A percentile compares a stretch with the other conserved stretches of the same genome.
Conservation (phyloP, 2,797 vertebrate genomes). For the Enteromius thamalakanensis region DNA sequence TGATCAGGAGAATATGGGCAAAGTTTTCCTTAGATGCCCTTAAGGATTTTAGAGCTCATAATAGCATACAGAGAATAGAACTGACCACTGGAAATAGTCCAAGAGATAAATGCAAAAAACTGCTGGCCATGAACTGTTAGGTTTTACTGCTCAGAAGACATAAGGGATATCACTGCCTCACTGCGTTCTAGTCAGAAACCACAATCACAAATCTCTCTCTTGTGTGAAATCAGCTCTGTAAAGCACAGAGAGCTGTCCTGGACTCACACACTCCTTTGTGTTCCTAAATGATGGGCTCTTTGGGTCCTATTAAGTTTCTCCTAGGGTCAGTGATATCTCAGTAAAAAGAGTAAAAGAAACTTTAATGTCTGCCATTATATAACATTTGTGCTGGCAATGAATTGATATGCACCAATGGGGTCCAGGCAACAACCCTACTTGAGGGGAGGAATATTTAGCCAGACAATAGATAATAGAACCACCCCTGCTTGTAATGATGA, state of each 20-base stretch:
- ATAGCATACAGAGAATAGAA: background rate
- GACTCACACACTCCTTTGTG: conserved; percentile 21
- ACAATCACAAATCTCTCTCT: conserved; percentile 30
- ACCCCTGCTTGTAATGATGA: background rate
- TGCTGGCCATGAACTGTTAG: conserved; percentile 8
- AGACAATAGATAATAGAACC: conserved; percentile 10
- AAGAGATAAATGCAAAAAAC: conserved; percentile 20
- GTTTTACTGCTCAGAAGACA: conserved; percentile 18
- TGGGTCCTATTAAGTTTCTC: conserved; percentile 25
- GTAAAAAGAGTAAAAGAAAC: conserved; percentile 26
- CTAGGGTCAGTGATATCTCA: conserved; percentile 28
- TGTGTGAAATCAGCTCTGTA: conserved; percentile 31
- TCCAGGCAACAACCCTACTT: conserved; percentile 30
- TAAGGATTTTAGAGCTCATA: background rate
- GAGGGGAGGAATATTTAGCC: conserved; percentile 19
- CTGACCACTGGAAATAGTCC: background rate
- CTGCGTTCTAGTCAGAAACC: conserved; percentile 35
- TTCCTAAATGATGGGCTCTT: conserved; percentile 23
- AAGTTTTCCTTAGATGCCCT: background rate
- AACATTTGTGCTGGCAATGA: conserved; percentile 18
- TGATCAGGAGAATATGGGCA: background rate
- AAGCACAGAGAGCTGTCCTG: conserved; percentile 15
- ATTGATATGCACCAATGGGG: background rate
- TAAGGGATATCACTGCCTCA: conserved; percentile 23
- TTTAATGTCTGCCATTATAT: conserved; percentile 23